A percentile compares a stretch with the other conserved stretches of the same genome.
These are phyloP conservation scores for Lycaena phlaeas DNA, from an alignment of 2,888 invertebrate species.

Conservation along the genomic window DNA sequence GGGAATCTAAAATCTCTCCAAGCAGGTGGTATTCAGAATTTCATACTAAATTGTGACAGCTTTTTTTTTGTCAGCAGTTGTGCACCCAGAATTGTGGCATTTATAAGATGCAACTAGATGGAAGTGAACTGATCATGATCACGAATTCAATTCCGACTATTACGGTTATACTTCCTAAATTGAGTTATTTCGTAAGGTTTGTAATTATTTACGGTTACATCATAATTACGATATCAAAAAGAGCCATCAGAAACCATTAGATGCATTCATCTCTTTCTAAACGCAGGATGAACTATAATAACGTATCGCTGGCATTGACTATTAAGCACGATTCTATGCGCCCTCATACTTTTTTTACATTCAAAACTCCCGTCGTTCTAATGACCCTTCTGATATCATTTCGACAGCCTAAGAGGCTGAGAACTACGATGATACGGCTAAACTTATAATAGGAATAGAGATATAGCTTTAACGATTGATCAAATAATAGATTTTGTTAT, in stretches of 20 bases:
- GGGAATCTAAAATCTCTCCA: no score
- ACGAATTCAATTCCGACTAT: no score
- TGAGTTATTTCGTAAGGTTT: no score
- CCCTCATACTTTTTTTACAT: slow-evolving; percentile 51
- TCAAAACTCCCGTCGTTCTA: slow-evolving; percentile 27
- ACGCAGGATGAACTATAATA: slow-evolving; percentile 35
- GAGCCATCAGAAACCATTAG: slow-evolving; percentile 36
- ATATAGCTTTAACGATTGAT: slow-evolving; percentile 16
- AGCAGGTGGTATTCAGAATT: no score
- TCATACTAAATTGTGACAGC: no score
- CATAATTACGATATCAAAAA: slow-evolving; percentile 69
- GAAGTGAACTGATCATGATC: no score
- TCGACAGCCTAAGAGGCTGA: slow-evolving; percentile 33
- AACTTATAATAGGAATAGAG: slow-evolving; percentile 39
- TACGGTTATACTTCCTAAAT: no score
- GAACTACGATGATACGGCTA: slow-evolving; percentile 46
- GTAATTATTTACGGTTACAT: not conserved
- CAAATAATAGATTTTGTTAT: slow-evolving; percentile 10
- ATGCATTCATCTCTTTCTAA: slow-evolving; percentile 36
- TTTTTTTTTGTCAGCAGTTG: no score
- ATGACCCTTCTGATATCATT: slow-evolving; percentile 39
- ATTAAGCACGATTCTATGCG: slow-evolving; percentile 72
- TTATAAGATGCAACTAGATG: no score
- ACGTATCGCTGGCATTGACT: slow-evolving; percentile 43
- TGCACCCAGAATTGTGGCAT: no score